Conservation (phyloP, 2,888 invertebrate species). For the Cordilura impudica region DNA sequence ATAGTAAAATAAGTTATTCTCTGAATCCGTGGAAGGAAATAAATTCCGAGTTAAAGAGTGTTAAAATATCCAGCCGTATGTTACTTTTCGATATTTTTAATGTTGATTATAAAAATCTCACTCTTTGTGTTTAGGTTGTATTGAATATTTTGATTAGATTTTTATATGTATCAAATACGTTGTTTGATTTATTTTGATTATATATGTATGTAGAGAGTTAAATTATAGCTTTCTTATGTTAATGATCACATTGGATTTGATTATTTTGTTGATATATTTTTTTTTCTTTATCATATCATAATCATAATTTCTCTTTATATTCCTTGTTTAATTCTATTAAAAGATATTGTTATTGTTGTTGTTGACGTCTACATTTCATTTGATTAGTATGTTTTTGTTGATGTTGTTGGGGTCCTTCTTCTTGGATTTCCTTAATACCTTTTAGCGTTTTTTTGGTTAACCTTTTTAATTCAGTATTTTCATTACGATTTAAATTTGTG, state of each 20-base stretch:
- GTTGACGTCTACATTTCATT: constrained; percentile 49
- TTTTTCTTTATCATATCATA: constrained; percentile 51
- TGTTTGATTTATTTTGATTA: constrained; percentile 44
- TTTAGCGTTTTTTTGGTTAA: constrained; percentile 41
- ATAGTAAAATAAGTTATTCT: not conserved
- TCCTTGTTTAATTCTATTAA: constrained; percentile 30
- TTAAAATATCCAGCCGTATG: constrained; percentile 9
- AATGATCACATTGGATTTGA: constrained; percentile 57
- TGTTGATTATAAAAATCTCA: constrained; percentile 40
- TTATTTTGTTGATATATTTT: constrained; percentile 24
- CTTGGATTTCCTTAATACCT: constrained; percentile 20
- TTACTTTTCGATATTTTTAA: not conserved
- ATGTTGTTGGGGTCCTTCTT: constrained; percentile 31
- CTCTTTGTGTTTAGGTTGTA: constrained; percentile 18
- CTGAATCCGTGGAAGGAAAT: not conserved
- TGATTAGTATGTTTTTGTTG: constrained; percentile 31
- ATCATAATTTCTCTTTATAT: constrained; percentile 47
- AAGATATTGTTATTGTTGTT: constrained; percentile 49
- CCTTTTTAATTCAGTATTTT: constrained; percentile 60
- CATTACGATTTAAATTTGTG: constrained; percentile 53
- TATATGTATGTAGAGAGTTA: constrained; percentile 12
- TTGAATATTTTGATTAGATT: constrained; percentile 12
- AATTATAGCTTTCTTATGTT: constrained; percentile 52
- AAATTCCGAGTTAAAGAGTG: not conserved
- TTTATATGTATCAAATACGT: constrained; percentile 25